Conservation (phyloP, 2,797 vertebrate species). For the Lindbergichthys nudifrons region DNA sequence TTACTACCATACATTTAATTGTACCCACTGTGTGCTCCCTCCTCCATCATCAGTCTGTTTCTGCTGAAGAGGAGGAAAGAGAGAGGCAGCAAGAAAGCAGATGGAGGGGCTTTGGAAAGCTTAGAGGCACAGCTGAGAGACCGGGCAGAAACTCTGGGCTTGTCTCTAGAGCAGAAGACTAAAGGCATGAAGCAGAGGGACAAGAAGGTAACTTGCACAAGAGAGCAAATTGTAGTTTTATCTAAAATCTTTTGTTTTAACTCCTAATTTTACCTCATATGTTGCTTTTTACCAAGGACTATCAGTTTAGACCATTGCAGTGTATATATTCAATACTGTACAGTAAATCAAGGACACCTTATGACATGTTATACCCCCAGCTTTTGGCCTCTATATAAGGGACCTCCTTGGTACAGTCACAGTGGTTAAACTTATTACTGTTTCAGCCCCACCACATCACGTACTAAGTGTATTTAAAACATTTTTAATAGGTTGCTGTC, state of each 20-base stretch:
- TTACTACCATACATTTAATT: background rate
- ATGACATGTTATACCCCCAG: background rate
- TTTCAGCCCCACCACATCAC: background rate
- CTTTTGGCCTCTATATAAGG: background rate
- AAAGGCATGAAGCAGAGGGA: slow-evolving; percentile 93
- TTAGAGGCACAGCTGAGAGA: slow-evolving; percentile 88
- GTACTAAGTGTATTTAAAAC: background rate
- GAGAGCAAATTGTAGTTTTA: background rate
- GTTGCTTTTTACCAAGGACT: background rate
- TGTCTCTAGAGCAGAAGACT: slow-evolving; percentile 91
- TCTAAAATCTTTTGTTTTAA: background rate
- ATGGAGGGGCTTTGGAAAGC: slow-evolving; percentile 75
- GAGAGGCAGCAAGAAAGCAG: slow-evolving; percentile 82
- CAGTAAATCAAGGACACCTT: background rate
- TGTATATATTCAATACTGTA: background rate
- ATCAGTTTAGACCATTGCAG: background rate
- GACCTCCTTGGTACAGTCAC: background rate
- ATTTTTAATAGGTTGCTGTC: background rate
- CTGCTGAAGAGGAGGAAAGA: slow-evolving; percentile 89
- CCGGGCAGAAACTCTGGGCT: slow-evolving; percentile 86
- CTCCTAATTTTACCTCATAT: background rate
- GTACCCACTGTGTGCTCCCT: background rate
- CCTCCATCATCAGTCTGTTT: slow-evolving; percentile 86
- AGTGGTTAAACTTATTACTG: background rate
- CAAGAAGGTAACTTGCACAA: slow-evolving; percentile 85